Evolutionary conservation across 2,888 invertebrate genomes (phyloP).

Genomic region (Macrophya alboannulata): DNA sequence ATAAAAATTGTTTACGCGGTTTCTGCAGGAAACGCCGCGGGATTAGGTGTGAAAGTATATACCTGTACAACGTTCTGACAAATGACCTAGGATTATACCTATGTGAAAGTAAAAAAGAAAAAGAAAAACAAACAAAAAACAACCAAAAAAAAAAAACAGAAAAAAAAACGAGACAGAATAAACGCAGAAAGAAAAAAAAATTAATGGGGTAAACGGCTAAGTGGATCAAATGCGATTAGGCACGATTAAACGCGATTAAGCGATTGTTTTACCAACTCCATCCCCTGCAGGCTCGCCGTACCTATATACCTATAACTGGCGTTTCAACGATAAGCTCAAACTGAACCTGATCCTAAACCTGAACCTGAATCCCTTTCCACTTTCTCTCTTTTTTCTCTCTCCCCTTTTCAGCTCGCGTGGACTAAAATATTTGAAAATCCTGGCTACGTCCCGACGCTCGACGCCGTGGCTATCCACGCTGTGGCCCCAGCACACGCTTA

Average conservation of each 20-base stretch:
- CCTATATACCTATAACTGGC: neutral
- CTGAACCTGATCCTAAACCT: slow-evolving; percentile 14
- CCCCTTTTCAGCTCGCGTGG: slow-evolving; percentile 20
- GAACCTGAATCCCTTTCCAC: neutral
- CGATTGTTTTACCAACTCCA: slow-evolving; percentile 51
- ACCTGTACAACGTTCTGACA: neutral
- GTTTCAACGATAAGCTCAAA: slow-evolving; percentile 43
- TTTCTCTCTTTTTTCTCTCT: neutral
- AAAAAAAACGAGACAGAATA: neutral
- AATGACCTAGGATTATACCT: neutral
- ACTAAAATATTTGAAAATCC: slow-evolving; percentile 43
- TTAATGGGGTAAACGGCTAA: slow-evolving; percentile 46
- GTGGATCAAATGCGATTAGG: slow-evolving; percentile 49
- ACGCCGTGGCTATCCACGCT: slow-evolving; percentile 14
- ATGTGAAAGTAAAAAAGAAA: neutral
- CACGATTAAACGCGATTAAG: slow-evolving; percentile 45
- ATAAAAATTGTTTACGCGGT: neutral
- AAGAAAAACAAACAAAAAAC: neutral
- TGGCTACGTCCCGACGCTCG: slow-evolving; percentile 45
- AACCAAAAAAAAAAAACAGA: neutral
- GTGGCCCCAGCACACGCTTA: slow-evolving; percentile 55
- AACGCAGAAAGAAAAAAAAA: slow-evolving; percentile 1
- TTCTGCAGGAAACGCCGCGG: neutral
- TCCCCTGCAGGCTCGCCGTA: neutral
- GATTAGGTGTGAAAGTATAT: slow-evolving; percentile 15